Evolutionary conservation across 1,140 invertebrate genomes (phyloP).

Genomic region (Drosophila pachea): DNA sequence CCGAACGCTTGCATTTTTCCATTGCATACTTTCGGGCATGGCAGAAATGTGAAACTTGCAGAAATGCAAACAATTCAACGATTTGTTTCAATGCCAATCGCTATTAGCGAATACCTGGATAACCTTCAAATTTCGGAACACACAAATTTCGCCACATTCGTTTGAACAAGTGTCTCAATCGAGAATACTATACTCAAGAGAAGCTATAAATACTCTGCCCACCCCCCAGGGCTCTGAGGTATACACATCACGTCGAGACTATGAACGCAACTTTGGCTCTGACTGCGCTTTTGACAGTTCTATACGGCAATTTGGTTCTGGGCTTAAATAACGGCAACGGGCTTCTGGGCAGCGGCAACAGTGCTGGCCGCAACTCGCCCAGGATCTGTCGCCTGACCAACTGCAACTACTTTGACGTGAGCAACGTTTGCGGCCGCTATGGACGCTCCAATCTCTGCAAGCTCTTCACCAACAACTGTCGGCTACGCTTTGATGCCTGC

Average conservation of each 20-base stretch:
- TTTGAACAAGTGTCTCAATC: conserved; percentile 24
- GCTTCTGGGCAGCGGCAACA: conserved; percentile 10
- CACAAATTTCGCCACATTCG: conserved; percentile 2
- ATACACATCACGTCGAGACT: neutral
- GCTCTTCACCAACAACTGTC: conserved; percentile 54
- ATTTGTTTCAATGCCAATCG: too few species aligned
- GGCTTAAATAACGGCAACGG: conserved; percentile 6
- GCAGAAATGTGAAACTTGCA: too few species aligned
- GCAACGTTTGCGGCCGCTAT: conserved; percentile 45
- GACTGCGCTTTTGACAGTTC: conserved; percentile 30
- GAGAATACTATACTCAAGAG: neutral
- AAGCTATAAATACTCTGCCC: conserved; percentile 25
- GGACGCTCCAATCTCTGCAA: conserved; percentile 61
- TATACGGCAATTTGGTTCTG: neutral
- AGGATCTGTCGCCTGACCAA: conserved; percentile 41
- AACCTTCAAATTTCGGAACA: too few species aligned
- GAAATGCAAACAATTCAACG: too few species aligned
- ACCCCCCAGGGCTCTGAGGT: neutral
- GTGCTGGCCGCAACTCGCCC: conserved; percentile 7
- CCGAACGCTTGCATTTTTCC: neutral
- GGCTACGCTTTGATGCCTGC: conserved; percentile 44
- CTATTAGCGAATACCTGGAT: too few species aligned
- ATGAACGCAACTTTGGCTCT: conserved; percentile 27
- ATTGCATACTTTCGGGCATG: neutral
- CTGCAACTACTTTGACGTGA: conserved; percentile 30